A percentile compares a stretch with the other conserved stretches of the same genome.
Conservation (phyloP, 2,113 vertebrate species). For the Nothobranchius kuhntae region DNA sequence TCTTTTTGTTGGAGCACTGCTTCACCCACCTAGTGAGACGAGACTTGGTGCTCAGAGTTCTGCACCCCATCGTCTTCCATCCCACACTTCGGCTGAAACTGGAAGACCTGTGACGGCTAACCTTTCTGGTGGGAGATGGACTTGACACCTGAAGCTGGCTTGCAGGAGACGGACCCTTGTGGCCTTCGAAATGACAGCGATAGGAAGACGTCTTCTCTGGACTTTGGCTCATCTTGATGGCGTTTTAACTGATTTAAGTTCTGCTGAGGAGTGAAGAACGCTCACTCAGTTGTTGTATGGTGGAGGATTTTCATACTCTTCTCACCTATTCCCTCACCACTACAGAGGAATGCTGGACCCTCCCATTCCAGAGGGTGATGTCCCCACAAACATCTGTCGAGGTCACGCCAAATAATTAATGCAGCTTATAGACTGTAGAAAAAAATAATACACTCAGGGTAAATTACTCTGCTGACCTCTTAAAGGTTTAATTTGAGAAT, state of each 20-base stretch:
- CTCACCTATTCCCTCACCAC: slow-evolving; percentile 33
- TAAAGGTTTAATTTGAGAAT: background rate
- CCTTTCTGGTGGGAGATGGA: slow-evolving; percentile 70
- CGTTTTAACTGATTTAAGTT: slow-evolving; percentile 9
- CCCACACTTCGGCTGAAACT: slow-evolving; percentile 62
- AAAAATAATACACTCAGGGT: slow-evolving; percentile 23
- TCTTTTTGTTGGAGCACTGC: background rate
- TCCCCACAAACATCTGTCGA: slow-evolving; percentile 70
- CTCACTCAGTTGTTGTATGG: slow-evolving; percentile 3
- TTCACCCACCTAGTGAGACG: slow-evolving; percentile 67
- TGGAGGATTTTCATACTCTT: slow-evolving; percentile 56
- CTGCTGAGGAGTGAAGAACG: slow-evolving; percentile 3
- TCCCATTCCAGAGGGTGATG: slow-evolving; percentile 50
- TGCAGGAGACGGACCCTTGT: slow-evolving; percentile 12
- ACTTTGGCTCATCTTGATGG: slow-evolving; percentile 75
- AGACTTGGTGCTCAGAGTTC: slow-evolving; percentile 56
- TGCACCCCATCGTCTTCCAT: slow-evolving; percentile 41
- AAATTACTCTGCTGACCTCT: background rate
- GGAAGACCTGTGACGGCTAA: slow-evolving; percentile 66
- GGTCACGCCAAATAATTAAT: slow-evolving; percentile 61
- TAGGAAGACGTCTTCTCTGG: slow-evolving; percentile 81
- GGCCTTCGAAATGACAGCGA: slow-evolving; percentile 77
- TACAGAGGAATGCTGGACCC: slow-evolving; percentile 76
- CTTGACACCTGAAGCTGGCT: slow-evolving; percentile 68
- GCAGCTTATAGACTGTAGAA: slow-evolving; percentile 46